Conservation (phyloP, 2,113 vertebrate species). For the Holacanthus passer region DNA sequence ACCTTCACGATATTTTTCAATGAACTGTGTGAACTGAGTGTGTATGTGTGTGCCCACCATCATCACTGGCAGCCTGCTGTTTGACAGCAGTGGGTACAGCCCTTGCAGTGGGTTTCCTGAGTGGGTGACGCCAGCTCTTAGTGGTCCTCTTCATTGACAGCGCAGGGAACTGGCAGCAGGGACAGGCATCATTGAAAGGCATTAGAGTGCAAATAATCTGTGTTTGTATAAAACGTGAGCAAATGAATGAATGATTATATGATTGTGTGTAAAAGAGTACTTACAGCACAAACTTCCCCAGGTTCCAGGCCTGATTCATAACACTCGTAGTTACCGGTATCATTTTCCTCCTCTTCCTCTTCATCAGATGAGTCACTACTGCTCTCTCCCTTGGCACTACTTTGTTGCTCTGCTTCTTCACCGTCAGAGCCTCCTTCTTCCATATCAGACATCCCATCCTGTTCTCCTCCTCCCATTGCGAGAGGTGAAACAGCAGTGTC, state of each 20-base stretch:
- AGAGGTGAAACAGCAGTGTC: constrained; percentile 37
- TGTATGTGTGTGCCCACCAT: constrained; percentile 84
- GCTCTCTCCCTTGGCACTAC: constrained; percentile 64
- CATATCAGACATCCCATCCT: constrained; percentile 64
- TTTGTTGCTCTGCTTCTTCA: constrained; percentile 62
- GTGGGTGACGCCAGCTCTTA: constrained; percentile 87
- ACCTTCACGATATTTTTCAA: constrained; percentile 20
- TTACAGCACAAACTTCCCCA: constrained; percentile 83
- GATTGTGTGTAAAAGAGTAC: constrained; percentile 46
- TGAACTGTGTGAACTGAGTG: constrained; percentile 9
- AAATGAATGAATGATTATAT: constrained; percentile 10
- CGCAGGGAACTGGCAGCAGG: constrained; percentile 74
- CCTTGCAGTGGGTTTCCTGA: constrained; percentile 89
- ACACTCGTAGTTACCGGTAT: constrained; percentile 79
- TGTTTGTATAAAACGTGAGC: constrained; percentile 2
- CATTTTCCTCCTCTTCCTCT: constrained; percentile 74
- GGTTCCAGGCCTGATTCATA: constrained; percentile 83
- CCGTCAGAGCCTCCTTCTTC: constrained; percentile 67
- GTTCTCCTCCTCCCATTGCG: constrained; percentile 27
- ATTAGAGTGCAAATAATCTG: constrained; percentile 16
- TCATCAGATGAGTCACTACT: constrained; percentile 76
- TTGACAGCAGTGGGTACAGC: constrained; percentile 93
- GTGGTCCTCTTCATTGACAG: constrained; percentile 78
- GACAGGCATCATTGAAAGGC: constrained; percentile 21
- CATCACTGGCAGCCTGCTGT: constrained; percentile 90